phyloP scores from a whole-genome alignment of 2,113 vertebrate species.

The Columba janthina region DNA sequence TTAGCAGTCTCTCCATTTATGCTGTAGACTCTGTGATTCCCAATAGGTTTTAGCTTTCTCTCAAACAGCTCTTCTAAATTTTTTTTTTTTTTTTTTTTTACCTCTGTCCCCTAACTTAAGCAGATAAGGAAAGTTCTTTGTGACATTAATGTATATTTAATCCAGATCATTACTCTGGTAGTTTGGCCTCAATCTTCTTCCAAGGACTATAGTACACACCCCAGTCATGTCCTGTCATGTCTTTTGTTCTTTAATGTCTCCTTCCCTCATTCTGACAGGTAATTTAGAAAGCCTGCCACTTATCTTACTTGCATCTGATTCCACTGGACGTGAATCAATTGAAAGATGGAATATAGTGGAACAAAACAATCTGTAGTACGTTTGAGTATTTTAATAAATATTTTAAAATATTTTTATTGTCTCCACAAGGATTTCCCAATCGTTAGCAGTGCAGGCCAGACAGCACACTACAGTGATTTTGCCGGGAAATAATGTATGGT shows the following conservation, averaged over 20 bases:
- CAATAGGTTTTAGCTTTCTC: background rate
- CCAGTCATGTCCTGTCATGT: background rate
- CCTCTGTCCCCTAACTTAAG: background rate
- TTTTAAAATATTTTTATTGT: background rate
- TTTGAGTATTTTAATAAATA: constrained; percentile 6
- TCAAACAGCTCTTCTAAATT: background rate
- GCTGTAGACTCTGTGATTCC: background rate
- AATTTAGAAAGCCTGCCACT: constrained; percentile 53
- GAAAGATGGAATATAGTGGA: background rate
- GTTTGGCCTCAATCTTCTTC: constrained; percentile 33
- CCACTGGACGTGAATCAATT: constrained; percentile 1
- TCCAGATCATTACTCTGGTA: background rate
- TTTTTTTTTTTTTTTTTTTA: background rate
- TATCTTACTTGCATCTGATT: constrained; percentile 26
- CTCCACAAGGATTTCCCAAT: background rate
- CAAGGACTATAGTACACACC: background rate
- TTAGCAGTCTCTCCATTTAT: background rate
- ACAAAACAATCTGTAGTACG: background rate
- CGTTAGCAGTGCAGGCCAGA: background rate
- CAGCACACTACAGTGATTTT: background rate
- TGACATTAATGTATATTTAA: constrained; percentile 21
- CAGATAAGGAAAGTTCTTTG: background rate
- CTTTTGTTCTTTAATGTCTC: constrained; percentile 8
- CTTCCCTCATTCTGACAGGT: constrained; percentile 52
- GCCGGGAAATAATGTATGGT: background rate